These are phyloP conservation scores for Rhyacophila brunnea DNA, from an alignment of 1,140 invertebrate species.

Conservation along the genomic window DNA sequence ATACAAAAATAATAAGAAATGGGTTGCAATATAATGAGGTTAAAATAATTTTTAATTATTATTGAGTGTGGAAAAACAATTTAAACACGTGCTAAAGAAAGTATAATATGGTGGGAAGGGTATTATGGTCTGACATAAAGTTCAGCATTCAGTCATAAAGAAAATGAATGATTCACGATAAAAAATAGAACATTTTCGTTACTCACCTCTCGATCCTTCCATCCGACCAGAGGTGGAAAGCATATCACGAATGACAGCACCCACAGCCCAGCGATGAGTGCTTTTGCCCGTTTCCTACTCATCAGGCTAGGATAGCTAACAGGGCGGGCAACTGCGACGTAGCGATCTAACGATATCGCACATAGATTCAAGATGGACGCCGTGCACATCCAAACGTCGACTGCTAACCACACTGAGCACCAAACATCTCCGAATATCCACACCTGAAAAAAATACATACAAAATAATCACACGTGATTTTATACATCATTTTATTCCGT, in stretches of 20 bases:
- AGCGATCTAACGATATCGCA: slow-evolving; percentile 89
- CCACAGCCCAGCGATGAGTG: slow-evolving; percentile 89
- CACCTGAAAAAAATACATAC: slow-evolving; percentile 62
- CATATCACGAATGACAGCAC: slow-evolving; percentile 94
- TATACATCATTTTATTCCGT: too few relatives aligned
- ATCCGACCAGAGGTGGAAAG: slow-evolving; percentile 92
- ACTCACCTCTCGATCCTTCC: slow-evolving; percentile 80
- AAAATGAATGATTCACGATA: too few relatives aligned
- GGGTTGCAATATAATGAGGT: too few relatives aligned
- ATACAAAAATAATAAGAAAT: too few relatives aligned
- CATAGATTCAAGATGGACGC: slow-evolving; percentile 92
- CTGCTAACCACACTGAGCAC: slow-evolving; percentile 90
- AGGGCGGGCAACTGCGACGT: slow-evolving; percentile 91
- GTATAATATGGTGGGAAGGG: too few relatives aligned
- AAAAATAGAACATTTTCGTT: neutral
- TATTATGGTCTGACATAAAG: too few relatives aligned
- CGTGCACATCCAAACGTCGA: slow-evolving; percentile 96
- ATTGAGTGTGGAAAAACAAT: too few relatives aligned
- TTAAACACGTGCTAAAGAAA: too few relatives aligned
- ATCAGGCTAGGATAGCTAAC: slow-evolving; percentile 92
- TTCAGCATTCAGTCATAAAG: too few relatives aligned
- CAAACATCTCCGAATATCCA: slow-evolving; percentile 92
- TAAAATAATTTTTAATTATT: too few relatives aligned
- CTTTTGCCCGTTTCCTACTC: slow-evolving; percentile 83
- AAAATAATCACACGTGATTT: too few relatives aligned